phyloP scores from a whole-genome alignment of 37 sponge, comb jelly and placozoan genomes.

The Mnemiopsis leidyi region DNA sequence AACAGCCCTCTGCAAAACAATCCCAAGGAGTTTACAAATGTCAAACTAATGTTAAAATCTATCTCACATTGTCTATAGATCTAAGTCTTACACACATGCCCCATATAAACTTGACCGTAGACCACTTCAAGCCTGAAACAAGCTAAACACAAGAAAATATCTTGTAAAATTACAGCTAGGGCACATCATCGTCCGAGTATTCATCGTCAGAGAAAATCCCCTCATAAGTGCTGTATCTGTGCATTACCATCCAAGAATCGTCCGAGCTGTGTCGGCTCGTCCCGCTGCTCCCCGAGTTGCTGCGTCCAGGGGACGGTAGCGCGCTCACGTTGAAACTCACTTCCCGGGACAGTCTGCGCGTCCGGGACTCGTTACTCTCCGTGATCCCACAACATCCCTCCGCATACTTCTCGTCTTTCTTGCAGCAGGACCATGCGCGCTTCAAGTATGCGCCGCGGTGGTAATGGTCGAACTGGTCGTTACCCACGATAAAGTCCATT shows the following conservation, averaged over 20 bases:
- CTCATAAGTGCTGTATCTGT: background rate
- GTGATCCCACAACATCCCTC: background rate
- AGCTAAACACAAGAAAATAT: too few relatives aligned
- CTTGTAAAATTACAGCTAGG: too few relatives aligned
- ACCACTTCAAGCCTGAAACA: too few relatives aligned
- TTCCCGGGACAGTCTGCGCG: background rate
- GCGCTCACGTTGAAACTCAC: background rate
- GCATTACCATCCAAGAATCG: background rate
- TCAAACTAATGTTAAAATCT: too few relatives aligned
- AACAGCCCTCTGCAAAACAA: too few relatives aligned
- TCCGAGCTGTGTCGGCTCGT: background rate
- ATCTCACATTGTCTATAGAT: too few relatives aligned
- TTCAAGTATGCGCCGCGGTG: background rate
- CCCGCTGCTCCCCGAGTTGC: background rate
- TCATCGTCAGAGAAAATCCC: background rate
- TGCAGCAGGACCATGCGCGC: background rate
- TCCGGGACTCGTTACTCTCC: background rate
- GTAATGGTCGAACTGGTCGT: background rate
- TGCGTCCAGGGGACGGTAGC: background rate
- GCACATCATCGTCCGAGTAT: background rate
- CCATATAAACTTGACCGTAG: too few relatives aligned
- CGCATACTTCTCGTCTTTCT: background rate
- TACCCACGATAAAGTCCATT: background rate
- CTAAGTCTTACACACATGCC: too few relatives aligned
- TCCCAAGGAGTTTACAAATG: too few relatives aligned